Conservation (phyloP, 2,113 vertebrate genomes). For the Misgurnus mizolepis region DNA sequence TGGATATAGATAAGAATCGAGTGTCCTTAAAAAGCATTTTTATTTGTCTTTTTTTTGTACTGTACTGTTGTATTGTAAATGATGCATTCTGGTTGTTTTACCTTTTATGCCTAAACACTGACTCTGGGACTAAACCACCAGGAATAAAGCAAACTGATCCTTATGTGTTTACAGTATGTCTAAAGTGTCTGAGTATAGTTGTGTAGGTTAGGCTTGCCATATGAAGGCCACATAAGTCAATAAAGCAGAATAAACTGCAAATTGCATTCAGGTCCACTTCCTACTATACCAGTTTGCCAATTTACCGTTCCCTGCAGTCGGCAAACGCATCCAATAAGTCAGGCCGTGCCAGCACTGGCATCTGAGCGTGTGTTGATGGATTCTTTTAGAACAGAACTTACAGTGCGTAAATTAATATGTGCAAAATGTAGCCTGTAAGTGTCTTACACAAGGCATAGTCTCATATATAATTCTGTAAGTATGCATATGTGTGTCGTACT, state of each 20-base stretch:
- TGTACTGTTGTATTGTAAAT: too few relatives aligned
- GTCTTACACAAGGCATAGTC: background rate
- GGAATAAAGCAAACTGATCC: background rate
- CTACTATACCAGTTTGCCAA: background rate
- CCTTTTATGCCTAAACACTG: too few relatives aligned
- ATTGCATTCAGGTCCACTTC: constrained; percentile 30
- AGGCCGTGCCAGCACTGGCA: constrained; percentile 14
- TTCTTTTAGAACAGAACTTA: constrained; percentile 6
- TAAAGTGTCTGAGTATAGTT: background rate
- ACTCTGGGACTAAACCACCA: too few relatives aligned
- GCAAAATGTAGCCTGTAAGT: background rate
- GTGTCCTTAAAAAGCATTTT: too few relatives aligned
- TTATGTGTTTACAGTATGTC: background rate
- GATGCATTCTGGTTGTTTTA: too few relatives aligned
- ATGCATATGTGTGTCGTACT: background rate
- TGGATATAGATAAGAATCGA: too few relatives aligned
- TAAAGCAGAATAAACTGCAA: background rate
- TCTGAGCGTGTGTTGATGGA: constrained; percentile 3
- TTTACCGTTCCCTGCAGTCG: constrained; percentile 16
- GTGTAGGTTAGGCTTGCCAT: background rate
- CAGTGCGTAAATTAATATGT: constrained; percentile 1
- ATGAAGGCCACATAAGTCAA: background rate
- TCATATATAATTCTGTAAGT: constrained; percentile 1
- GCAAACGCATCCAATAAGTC: constrained; percentile 27
- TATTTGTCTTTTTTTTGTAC: too few relatives aligned